Percentiles rank a stretch among this genome's conserved stretches.
These are phyloP conservation scores for Sepioteuthis lessoniana DNA, from an alignment of 2,888 invertebrate genomes.

Conservation along the genomic window DNA sequence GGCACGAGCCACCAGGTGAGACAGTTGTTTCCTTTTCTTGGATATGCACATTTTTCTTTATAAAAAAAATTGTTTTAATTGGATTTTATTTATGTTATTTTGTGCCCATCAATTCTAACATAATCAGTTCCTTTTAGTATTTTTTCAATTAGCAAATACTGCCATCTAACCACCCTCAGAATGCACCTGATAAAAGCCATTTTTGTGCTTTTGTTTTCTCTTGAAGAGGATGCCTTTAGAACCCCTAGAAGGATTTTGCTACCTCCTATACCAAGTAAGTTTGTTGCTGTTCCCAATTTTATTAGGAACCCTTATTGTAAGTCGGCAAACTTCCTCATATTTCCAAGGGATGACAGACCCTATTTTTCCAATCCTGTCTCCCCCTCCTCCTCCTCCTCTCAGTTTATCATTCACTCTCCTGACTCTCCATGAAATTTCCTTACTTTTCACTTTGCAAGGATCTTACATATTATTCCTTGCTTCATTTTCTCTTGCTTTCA, in stretches of 20 bases:
- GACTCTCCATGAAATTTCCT: not conserved
- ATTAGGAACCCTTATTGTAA: conserved; percentile 33
- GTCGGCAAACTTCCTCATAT: not conserved
- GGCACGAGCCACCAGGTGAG: conserved; percentile 79
- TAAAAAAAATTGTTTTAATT: too few species aligned
- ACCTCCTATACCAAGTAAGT: conserved; percentile 33
- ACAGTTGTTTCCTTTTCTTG: not conserved
- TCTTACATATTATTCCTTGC: not conserved
- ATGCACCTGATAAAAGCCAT: conserved; percentile 1
- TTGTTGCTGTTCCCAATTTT: conserved; percentile 33
- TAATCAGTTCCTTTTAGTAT: conserved; percentile 7
- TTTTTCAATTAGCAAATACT: not conserved
- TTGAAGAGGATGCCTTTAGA: conserved; percentile 33
- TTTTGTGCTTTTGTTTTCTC: conserved; percentile 15
- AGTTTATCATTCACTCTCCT: not conserved
- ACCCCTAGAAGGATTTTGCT: conserved; percentile 33
- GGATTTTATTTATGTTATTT: conserved; percentile 2
- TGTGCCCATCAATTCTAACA: not conserved
- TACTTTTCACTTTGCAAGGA: not conserved
- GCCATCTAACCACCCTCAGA: not conserved
- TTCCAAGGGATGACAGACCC: not conserved
- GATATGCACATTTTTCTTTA: not conserved
- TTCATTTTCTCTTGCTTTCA: not conserved
- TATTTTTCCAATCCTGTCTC: not conserved
- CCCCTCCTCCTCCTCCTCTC: not conserved